Percentiles rank a stretch among this genome's conserved stretches.
These are phyloP conservation scores for Silurus aristotelis DNA, from an alignment of 2,797 vertebrate species.

Conservation along the genomic window DNA sequence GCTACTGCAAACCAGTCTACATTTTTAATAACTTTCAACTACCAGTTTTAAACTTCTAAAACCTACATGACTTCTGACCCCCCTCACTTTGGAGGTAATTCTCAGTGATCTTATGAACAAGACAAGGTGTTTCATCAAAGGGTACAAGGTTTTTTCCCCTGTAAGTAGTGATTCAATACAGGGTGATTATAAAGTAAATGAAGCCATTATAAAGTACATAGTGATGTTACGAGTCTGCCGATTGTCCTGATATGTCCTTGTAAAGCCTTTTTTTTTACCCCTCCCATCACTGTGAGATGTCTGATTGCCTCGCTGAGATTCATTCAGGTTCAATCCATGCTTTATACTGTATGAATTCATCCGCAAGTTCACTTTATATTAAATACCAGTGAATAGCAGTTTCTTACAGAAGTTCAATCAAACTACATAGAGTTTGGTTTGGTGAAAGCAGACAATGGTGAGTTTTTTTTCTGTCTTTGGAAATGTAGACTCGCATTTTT, in stretches of 20 bases:
- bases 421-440: neutral
- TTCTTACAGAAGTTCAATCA: neutral
- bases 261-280: neutral
- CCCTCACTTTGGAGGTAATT: neutral
- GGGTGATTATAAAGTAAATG: neutral
- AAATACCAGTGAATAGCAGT: conserved; percentile 3
- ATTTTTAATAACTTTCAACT: neutral
- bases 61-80: neutral
- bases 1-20: neutral
- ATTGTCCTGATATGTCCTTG: conserved; percentile 21
- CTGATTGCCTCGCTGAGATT: neutral
- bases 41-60: neutral
- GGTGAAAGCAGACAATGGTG: neutral
- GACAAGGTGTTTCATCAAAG: conserved; percentile 1
- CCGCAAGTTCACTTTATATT: neutral
- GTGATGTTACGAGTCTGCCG: neutral
- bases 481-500: neutral
- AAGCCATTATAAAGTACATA: neutral
- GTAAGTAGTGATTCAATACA: conserved; percentile 1
- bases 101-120: neutral
- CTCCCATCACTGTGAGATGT: neutral
- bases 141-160: neutral
- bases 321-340: conserved; percentile 6
- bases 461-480: neutral
- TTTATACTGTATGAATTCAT: neutral